Percentiles rank a stretch among this genome's conserved stretches.
Conservation (phyloP, 37 sponge, comb jelly and placozoan genomes). For the Beroe ovata region DNA sequence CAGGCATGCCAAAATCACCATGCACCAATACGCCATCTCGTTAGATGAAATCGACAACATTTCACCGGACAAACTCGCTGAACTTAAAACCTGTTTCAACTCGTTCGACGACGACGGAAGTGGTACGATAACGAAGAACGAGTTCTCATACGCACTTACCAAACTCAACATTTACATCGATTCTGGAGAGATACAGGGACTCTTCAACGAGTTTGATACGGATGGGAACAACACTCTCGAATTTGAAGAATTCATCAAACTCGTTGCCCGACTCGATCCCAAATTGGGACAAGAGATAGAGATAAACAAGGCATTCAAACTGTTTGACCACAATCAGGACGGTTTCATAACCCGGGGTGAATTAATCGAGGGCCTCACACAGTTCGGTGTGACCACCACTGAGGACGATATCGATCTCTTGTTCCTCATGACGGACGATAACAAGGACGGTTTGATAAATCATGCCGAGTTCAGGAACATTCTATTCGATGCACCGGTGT, state of each 20-base stretch:
- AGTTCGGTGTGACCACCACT: constrained; percentile 19
- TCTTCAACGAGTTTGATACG: constrained; percentile 19
- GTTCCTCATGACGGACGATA: constrained; percentile 34
- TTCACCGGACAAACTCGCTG: not conserved
- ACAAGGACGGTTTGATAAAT: constrained; percentile 45
- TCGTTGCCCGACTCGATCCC: constrained; percentile 30
- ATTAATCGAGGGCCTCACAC: not conserved
- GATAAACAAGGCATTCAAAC: constrained; percentile 58
- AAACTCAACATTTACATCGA: constrained; percentile 44
- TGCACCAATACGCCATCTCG: not conserved
- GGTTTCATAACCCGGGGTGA: constrained; percentile 32
- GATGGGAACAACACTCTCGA: constrained; percentile 6
- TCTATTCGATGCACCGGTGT: constrained; percentile 4
- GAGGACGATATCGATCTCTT: constrained; percentile 55
- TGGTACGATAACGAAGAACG: constrained; percentile 26
- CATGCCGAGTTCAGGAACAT: constrained; percentile 58
- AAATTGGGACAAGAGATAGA: constrained; percentile 37
- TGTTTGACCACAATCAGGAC: constrained; percentile 52
- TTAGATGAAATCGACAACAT: constrained; percentile 63
- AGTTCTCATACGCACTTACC: constrained; percentile 60
- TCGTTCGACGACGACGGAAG: constrained; percentile 26
- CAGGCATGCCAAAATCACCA: not conserved
- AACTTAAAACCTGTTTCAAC: constrained; percentile 20
- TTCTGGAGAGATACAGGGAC: not conserved
- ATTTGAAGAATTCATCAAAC: constrained; percentile 53